Percentiles rank a stretch among this genome's conserved stretches.
Conservation (phyloP, 1,140 invertebrate species). For the Palaemon carinicauda region DNA sequence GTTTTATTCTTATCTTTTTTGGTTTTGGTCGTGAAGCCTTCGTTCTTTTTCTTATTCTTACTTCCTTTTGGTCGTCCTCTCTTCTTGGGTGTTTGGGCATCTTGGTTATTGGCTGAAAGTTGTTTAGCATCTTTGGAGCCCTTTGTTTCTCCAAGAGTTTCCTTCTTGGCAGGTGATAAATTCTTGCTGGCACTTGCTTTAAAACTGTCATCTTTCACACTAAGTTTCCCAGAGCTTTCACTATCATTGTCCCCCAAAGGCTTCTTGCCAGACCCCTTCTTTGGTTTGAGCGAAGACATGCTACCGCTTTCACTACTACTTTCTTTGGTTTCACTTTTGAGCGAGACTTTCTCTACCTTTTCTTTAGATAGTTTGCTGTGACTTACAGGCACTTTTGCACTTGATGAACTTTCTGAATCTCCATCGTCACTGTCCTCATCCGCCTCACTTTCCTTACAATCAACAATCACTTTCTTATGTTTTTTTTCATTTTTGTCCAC, state of each 20-base stretch:
- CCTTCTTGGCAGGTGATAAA: background rate
- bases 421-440: background rate
- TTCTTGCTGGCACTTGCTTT: slow-evolving; percentile 3
- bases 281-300: slow-evolving; percentile 26
- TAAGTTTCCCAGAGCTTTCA: background rate
- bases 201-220: background rate
- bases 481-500: background rate
- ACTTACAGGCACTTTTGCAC: background rate
- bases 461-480: background rate
- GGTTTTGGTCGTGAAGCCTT: slow-evolving; percentile 17
- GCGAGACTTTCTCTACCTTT: slow-evolving; percentile 10
- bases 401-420: background rate
- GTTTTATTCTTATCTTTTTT: slow-evolving; percentile 37
- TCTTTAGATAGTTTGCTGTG: background rate
- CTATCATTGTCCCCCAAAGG: background rate
- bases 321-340: slow-evolving; percentile 48
- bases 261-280: slow-evolving; percentile 20
- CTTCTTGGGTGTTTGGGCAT: slow-evolving; percentile 32
- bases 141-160: background rate
- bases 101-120: background rate
- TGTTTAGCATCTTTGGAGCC: background rate
- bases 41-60: slow-evolving; percentile 57
- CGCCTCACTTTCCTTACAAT: background rate
- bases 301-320: slow-evolving; percentile 15
- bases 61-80: slow-evolving; percentile 57